These are phyloP conservation scores for Corythornis leucogaster DNA, from an alignment of 2,797 vertebrate species.

Conservation along the genomic window DNA sequence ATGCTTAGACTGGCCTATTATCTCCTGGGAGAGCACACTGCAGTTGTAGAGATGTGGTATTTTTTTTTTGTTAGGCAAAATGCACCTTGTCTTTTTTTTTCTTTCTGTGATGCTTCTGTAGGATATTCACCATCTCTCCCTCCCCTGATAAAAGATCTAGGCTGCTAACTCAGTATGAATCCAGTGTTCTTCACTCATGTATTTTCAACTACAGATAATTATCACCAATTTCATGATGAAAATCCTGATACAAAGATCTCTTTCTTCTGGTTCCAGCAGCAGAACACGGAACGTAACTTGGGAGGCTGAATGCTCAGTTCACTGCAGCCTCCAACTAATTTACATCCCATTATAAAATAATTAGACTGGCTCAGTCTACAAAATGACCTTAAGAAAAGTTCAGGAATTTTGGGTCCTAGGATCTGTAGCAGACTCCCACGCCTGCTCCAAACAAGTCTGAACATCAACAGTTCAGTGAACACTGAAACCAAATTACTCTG, in stretches of 20 bases:
- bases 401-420: constrained; percentile 36
- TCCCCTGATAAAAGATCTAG: constrained; percentile 14
- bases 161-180: background rate
- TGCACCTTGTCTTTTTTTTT: background rate
- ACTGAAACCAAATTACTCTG: background rate
- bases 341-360: constrained; percentile 59
- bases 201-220: constrained; percentile 26
- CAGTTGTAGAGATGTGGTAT: background rate
- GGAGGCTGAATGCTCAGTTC: background rate
- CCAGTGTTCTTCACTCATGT: background rate
- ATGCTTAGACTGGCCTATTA: constrained; percentile 21
- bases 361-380: constrained; percentile 40
- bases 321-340: constrained; percentile 30
- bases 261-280: constrained; percentile 38
- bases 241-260: constrained; percentile 7
- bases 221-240: constrained; percentile 44
- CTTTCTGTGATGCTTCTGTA: constrained; percentile 8
- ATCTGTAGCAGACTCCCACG: background rate
- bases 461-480: background rate
- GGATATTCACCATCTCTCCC: background rate
- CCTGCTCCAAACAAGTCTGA: constrained; percentile 30
- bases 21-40: background rate
- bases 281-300: background rate
- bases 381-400: constrained; percentile 53
- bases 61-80: constrained; percentile 19